Base-by-base conservation (phyloP, 2,113 vertebrate genomes). In the Tachysurus fulvidraco region DNA sequence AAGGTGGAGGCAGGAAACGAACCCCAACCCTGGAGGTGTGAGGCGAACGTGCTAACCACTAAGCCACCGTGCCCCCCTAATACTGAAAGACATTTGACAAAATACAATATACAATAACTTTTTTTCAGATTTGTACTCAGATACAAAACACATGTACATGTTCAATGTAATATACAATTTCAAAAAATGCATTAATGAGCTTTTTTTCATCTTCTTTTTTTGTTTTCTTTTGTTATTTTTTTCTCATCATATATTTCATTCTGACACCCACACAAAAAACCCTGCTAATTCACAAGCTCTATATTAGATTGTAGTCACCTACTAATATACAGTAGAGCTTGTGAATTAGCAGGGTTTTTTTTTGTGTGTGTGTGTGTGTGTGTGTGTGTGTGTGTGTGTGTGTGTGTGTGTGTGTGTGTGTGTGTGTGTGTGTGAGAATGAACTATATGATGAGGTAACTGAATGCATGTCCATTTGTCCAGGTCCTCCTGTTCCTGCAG, bases 401-500 rank as follows among this genome's bases (percentile, higher is more conserved):
- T 36, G 36, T 36, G 36, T 36, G 36, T 36, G 36, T 36, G 36
- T 36, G 36, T 36, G 36, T 36, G 36, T 36, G 36, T 36, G 36
- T 36, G 36, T 36, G 36, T 36, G 36, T 36, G 36, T 36, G 36
- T 36, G 36, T 36, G 36, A 36, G 36, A 36, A 36, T 36, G 36
- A 36, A 36, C 36, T 36, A 36, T 2, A 36, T 36, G 36, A 36
- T 36, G 36, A 55, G 14, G 16, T 83, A n/a, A 71, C 16, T 46
- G 36, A 30, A 52, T 46, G 23, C 13, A 17, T n/a, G 13, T 59
- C 3, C 54, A 41, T 79, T 30, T 84, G 59, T 84, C 5, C 91
- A 96, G 95, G 94, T 87, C 95, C 95, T n/a, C 1, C 83, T 3
- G 90, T 64, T 25, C 94, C 95, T 10, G 62, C 88, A 36, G 82